Conservation (phyloP, 2,888 invertebrate genomes). For the Apomyelois bistriatella region DNA sequence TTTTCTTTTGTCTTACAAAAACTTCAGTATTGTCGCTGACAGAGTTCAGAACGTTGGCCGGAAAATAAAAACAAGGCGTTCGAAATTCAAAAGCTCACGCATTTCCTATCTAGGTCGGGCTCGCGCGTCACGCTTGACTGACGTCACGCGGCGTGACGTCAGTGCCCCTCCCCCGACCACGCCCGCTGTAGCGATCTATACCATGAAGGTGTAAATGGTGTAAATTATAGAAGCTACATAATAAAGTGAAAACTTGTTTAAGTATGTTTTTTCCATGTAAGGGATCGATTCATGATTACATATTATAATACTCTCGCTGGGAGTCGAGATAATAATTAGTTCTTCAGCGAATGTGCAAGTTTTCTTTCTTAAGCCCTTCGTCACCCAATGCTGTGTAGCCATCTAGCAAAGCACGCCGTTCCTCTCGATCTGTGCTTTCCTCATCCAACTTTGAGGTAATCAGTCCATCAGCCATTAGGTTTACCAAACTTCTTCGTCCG, state of each 20-base stretch:
- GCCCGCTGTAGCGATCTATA: conserved; percentile 21
- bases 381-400: too few relatives aligned
- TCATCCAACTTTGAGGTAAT: too few relatives aligned
- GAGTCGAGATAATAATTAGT: too few relatives aligned
- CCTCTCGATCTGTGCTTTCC: too few relatives aligned
- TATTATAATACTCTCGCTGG: too few relatives aligned
- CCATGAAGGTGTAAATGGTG: conserved; percentile 1
- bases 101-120: conserved; percentile 42
- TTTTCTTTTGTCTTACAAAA: not conserved
- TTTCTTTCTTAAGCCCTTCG: too few relatives aligned
- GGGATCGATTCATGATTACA: not conserved
- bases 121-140: conserved; percentile 40
- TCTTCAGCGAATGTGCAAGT: too few relatives aligned
- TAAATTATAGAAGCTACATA: not conserved
- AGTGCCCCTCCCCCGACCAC: conserved; percentile 53
- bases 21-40: conserved; percentile 1
- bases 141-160: conserved; percentile 60
- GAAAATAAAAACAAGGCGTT: conserved; percentile 21
- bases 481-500: too few relatives aligned
- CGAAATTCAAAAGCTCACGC: conserved; percentile 33
- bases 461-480: too few relatives aligned
- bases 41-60: conserved; percentile 1
- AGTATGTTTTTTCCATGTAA: not conserved
- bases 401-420: too few relatives aligned
- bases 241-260: not conserved